phyloP scores from a whole-genome alignment of 2,797 vertebrate genomes.

The Lutjanus campechanus region DNA sequence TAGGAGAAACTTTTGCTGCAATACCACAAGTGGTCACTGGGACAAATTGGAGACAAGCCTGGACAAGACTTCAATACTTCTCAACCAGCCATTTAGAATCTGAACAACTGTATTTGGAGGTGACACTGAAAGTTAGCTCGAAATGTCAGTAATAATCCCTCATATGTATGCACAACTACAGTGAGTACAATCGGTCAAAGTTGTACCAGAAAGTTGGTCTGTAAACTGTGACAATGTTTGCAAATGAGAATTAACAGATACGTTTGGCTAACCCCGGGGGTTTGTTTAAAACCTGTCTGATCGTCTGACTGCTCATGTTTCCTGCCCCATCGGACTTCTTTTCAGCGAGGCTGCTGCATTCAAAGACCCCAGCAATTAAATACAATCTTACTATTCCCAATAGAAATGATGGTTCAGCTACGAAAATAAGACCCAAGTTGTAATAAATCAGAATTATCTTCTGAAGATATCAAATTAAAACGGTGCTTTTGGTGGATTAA shows the following conservation, averaged over 20 bases:
- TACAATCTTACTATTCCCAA: background rate
- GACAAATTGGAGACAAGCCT: no score
- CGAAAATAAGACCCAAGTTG: background rate
- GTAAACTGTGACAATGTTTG: no score
- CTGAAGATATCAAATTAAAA: constrained; percentile 1
- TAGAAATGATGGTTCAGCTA: background rate
- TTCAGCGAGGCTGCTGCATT: background rate
- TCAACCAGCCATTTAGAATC: background rate
- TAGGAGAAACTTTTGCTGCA: no score
- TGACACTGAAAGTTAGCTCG: background rate
- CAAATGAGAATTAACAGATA: no score
- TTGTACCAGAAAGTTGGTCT: no score
- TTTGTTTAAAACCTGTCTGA: background rate
- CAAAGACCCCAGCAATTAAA: background rate
- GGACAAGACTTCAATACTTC: no score
- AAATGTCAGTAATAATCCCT: background rate
- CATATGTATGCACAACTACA: background rate
- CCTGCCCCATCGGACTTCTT: background rate
- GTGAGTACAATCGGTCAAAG: no score
- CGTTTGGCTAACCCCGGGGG: background rate
- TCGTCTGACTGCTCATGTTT: constrained; percentile 6
- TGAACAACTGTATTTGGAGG: background rate
- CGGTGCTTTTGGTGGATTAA: background rate
- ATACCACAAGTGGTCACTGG: no score
- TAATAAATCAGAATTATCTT: background rate